Conservation (phyloP, 2,888 invertebrate genomes). For the Stenoptilia bipunctidactyla region DNA sequence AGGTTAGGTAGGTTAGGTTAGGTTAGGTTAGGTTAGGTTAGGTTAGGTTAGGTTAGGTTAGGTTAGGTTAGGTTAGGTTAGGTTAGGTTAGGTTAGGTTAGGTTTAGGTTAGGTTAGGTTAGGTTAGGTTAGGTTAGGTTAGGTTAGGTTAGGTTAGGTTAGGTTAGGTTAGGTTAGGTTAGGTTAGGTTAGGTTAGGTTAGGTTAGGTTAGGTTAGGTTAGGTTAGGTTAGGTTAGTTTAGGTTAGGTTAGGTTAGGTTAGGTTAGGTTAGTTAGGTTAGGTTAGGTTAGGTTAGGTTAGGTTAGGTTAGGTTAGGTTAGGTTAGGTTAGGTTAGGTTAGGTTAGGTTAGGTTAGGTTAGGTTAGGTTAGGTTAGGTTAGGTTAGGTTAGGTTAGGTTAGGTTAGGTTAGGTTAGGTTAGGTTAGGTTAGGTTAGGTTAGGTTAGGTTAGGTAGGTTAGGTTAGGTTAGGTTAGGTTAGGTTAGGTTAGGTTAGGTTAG, state of each 20-base stretch:
- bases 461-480: constrained; percentile 1
- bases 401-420: constrained; percentile 1
- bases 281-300: constrained; percentile 1
- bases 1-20: neutral
- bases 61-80: constrained; percentile 1
- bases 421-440: constrained; percentile 1
- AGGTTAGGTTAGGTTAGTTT: constrained; percentile 1
- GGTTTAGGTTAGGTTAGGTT: constrained; percentile 1
- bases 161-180: constrained; percentile 1
- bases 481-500: constrained; percentile 1
- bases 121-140: constrained; percentile 1
- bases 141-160: constrained; percentile 1
- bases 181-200: constrained; percentile 1
- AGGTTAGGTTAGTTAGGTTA: constrained; percentile 1
- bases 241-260: constrained; percentile 1
- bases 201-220: constrained; percentile 1
- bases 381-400: constrained; percentile 1
- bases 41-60: constrained; percentile 1
- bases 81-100: constrained; percentile 1
- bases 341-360: constrained; percentile 1
- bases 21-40: constrained; percentile 1
- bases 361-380: constrained; percentile 1
- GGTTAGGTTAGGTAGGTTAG: constrained; percentile 1
- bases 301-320: constrained; percentile 1
- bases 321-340: constrained; percentile 1